Conservation (phyloP, 2,113 vertebrate species). For the Emydocephalus ijimae region DNA sequence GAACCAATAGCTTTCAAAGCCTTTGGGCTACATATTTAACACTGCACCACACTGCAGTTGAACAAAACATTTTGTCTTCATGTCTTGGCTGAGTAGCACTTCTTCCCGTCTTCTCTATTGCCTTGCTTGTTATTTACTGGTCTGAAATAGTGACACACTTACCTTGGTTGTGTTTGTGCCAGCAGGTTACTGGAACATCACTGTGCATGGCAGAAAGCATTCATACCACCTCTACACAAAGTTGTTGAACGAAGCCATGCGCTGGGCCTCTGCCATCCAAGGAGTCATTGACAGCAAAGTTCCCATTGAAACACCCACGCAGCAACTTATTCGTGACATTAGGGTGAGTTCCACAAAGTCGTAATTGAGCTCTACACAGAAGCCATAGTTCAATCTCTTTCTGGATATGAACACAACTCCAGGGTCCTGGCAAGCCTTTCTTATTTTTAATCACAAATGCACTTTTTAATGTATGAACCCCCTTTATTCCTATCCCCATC, state of each 20-base stretch:
- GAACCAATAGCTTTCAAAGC: not conserved
- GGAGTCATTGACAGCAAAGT: slow-evolving; percentile 89
- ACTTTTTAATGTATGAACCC: not conserved
- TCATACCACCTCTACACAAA: slow-evolving; percentile 87
- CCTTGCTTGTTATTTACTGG: not conserved
- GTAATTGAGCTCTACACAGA: not conserved
- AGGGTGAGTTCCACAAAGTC: slow-evolving; percentile 71
- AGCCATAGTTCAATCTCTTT: not conserved
- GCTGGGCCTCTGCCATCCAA: slow-evolving; percentile 87
- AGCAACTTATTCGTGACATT: slow-evolving; percentile 90
- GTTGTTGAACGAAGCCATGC: slow-evolving; percentile 86
- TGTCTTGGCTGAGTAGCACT: not conserved
- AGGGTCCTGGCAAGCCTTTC: not conserved
- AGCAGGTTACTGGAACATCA: slow-evolving; percentile 89
- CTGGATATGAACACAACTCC: not conserved
- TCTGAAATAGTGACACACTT: not conserved
- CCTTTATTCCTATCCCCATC: not conserved
- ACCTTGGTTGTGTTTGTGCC: slow-evolving; percentile 22
- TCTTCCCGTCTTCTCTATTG: not conserved
- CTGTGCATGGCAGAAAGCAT: slow-evolving; percentile 86
- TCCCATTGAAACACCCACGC: slow-evolving; percentile 90
- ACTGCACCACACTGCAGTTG: not conserved
- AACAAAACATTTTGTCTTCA: not conserved
- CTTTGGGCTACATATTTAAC: not conserved
- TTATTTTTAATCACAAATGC: not conserved